Evolutionary conservation across 2,888 invertebrate species (phyloP).

Genomic region (Chymomyza procnemis): DNA sequence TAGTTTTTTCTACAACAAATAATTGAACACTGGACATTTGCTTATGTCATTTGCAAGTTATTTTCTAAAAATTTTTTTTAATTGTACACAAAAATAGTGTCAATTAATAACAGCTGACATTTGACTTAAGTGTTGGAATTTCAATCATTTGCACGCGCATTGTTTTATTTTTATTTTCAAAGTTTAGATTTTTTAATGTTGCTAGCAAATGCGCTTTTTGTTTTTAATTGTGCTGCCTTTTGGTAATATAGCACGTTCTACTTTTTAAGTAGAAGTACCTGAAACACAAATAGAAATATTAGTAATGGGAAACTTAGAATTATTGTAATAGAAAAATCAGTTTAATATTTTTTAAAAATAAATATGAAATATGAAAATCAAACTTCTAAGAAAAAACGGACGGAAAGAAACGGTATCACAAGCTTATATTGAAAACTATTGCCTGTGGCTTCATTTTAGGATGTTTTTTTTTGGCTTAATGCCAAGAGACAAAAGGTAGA

Average conservation of each 20-base stretch:
- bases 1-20: background rate
- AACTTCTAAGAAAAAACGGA: no score
- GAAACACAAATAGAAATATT: no score
- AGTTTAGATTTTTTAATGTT: background rate
- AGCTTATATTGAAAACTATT: background rate
- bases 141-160: conserved; percentile 16
- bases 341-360: no score
- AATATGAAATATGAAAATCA: no score
- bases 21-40: background rate
- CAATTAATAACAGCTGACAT: conserved; percentile 17
- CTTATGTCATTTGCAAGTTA: background rate
- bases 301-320: no score
- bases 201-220: background rate
- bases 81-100: conserved; percentile 15
- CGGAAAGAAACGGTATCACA: background rate
- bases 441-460: no score
- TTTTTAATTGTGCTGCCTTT: background rate
- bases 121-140: conserved; percentile 5
- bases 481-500: no score
- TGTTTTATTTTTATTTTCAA: background rate
- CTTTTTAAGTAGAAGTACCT: no score
- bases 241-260: background rate
- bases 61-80: background rate
- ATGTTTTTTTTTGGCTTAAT: no score
- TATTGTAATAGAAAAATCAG: no score